A percentile compares a stretch with the other conserved stretches of the same genome.
Conservation (phyloP, 2,113 vertebrate species). For the Hipposideros armiger region DNA sequence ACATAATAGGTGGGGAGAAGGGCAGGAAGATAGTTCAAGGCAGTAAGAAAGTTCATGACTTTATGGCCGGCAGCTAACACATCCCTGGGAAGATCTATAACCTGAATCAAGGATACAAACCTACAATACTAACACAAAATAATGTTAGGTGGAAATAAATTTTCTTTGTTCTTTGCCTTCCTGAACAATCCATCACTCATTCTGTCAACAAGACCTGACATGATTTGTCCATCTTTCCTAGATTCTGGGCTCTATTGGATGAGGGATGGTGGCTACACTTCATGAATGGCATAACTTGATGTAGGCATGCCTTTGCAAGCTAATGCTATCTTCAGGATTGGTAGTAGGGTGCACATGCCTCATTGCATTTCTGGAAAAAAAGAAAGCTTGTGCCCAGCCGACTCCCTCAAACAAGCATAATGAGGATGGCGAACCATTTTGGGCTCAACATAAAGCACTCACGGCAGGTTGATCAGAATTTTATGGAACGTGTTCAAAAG, state of each 20-base stretch:
- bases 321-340: slow-evolving; percentile 9
- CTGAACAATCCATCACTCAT: slow-evolving; percentile 48
- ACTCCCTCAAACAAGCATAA: slow-evolving; percentile 35
- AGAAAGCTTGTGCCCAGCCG: slow-evolving; percentile 52
- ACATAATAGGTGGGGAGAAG: neutral
- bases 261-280: slow-evolving; percentile 16
- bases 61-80: neutral
- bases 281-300: slow-evolving; percentile 69
- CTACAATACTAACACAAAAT: neutral
- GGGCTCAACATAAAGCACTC: neutral
- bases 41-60: neutral
- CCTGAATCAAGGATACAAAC: slow-evolving; percentile 57
- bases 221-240: slow-evolving; percentile 49
- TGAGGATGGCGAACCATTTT: neutral
- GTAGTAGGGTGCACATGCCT: neutral
- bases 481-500: neutral
- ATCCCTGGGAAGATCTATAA: slow-evolving; percentile 19
- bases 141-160: neutral
- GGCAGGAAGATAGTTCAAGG: neutral
- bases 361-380: slow-evolving; percentile 59
- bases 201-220: slow-evolving; percentile 25
- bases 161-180: slow-evolving; percentile 57
- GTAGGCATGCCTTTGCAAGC: slow-evolving; percentile 64
- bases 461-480: neutral
- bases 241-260: slow-evolving; percentile 38